Evolutionary conservation across 2,797 vertebrate species (phyloP), one percentile per base, ranked within the genome.

Genomic region (Vespertilio murinus): DNA sequence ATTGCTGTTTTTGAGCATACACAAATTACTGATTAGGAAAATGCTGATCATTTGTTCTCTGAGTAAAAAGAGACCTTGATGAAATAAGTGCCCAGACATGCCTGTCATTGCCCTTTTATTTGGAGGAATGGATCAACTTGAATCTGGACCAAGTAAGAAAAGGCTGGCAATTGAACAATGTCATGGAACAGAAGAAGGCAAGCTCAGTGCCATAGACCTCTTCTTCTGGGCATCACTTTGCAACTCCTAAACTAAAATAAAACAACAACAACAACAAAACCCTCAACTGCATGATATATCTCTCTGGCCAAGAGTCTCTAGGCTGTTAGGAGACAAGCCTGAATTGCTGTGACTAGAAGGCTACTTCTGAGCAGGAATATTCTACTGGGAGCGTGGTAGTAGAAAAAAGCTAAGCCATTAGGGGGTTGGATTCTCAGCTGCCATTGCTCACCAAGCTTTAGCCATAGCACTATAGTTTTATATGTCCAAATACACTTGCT

Each of bases 31-130:
- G 10, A 78, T 89, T 91, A 86, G 5, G 22, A 82, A 18, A 33
- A 95, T 73, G n/a, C 5, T 40, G 28, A 81, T 73, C 8, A 80
- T 88, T 88, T 93, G 61, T 85, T 91, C 38, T 67, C 33, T 61
- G 35, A 54, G 8, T 69, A n/a, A 91, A 84, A 54, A 61, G 67
- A 95, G 9, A 91, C 20, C 38, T 18, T 30, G 23, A 8, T 69
- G 22, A 88, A 91, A 88, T 4, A 69, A 14, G 16, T 64, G 20
- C 49, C 61, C 17, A 69, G 14, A 75, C 6, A 4, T 91, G 13
- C 6, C n/a, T 56, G 16, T 79, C 78, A 16, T 13, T 96, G 20
- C 5, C 16, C n/a, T 70, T 92, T 82, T 77, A 33, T 82, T 40
- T 25, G 33, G 28, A 84, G 52, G 1, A 90, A 81, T 86, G 16